phyloP scores from a whole-genome alignment of 1,140 invertebrate genomes.

The Drosophila subobscura region DNA sequence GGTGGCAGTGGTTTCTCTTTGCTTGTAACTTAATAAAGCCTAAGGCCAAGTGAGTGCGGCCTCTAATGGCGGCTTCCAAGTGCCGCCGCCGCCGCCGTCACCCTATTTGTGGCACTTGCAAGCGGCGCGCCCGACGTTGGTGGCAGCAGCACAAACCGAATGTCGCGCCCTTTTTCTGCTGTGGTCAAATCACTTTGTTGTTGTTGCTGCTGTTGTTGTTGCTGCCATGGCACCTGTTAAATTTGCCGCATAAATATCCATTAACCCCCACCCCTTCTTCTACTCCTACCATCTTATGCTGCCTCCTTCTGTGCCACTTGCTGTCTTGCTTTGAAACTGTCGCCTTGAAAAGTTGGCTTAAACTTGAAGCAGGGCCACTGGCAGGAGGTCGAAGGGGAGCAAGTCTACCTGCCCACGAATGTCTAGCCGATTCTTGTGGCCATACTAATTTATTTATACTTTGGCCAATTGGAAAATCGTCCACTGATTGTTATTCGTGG shows the following conservation, averaged over 20 bases:
- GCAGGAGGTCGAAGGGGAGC: background rate
- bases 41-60: constrained; percentile 37
- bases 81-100: background rate
- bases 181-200: constrained; percentile 20
- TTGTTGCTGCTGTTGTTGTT: constrained; percentile 9
- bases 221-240: constrained; percentile 52
- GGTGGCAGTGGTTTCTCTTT: constrained; percentile 9
- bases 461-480: too few relatives aligned
- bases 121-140: background rate
- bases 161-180: constrained; percentile 23
- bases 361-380: constrained; percentile 42
- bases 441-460: background rate
- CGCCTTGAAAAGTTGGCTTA: constrained; percentile 38
- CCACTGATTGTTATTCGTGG: too few relatives aligned
- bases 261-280: constrained; percentile 21
- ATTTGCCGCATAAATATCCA: constrained; percentile 66
- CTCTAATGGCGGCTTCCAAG: constrained; percentile 10
- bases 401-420: background rate
- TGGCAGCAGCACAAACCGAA: constrained; percentile 19
- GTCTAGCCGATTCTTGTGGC: constrained; percentile 1
- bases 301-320: background rate
- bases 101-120: constrained; percentile 23
- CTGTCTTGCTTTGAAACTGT: constrained; percentile 37
- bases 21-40: constrained; percentile 55
- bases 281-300: too few relatives aligned